These are phyloP conservation scores for Halcyon malimbica DNA, from an alignment of 2,113 vertebrate genomes.

Conservation along the genomic window DNA sequence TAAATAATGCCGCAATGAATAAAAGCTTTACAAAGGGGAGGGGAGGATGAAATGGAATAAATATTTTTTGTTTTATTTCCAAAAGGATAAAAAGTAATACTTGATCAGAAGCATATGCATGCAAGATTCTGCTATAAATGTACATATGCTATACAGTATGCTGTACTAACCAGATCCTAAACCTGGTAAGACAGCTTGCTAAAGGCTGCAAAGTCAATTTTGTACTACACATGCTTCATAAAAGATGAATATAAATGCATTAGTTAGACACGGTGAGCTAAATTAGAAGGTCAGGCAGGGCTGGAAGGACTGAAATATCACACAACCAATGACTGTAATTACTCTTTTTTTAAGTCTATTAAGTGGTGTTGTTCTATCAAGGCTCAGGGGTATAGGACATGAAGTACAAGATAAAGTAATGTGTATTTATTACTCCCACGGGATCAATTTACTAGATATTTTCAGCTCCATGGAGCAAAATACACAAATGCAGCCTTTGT, in stretches of 20 bases:
- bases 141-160: neutral
- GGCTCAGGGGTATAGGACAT: constrained; percentile 87
- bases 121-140: neutral
- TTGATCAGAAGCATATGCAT: constrained; percentile 9
- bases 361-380: constrained; percentile 86
- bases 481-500: constrained; percentile 83
- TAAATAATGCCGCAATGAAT: constrained; percentile 77
- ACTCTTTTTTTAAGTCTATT: constrained; percentile 91
- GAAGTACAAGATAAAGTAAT: constrained; percentile 89
- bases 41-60: constrained; percentile 65
- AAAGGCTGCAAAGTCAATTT: constrained; percentile 75
- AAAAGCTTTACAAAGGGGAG: constrained; percentile 73
- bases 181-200: constrained; percentile 74
- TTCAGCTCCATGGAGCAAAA: constrained; percentile 84
- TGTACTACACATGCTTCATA: constrained; percentile 81
- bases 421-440: constrained; percentile 88
- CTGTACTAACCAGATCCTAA: constrained; percentile 62
- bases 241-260: constrained; percentile 87
- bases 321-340: constrained; percentile 87
- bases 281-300: constrained; percentile 88
- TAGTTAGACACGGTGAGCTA: constrained; percentile 84
- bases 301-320: constrained; percentile 86
- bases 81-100: constrained; percentile 62
- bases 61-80: constrained; percentile 67
- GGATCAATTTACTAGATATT: constrained; percentile 88